A percentile compares a stretch with the other conserved stretches of the same genome.
phyloP scores from a whole-genome alignment of 2,888 invertebrate species.

The Drosophila acutilabella region DNA sequence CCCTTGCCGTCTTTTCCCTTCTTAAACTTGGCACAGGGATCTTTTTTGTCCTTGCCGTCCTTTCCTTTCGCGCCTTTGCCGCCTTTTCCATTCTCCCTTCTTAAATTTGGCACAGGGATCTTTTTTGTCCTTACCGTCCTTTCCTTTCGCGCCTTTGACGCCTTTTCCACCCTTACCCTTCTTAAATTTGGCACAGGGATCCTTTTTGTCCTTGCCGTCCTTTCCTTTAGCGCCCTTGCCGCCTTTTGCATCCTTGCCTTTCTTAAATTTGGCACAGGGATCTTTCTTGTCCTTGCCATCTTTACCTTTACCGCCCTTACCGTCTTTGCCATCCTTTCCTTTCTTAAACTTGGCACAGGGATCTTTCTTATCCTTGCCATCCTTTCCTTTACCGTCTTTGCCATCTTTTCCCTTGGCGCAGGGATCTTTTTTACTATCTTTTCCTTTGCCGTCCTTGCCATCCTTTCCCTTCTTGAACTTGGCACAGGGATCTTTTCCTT shows the following conservation, averaged over 20 bases:
- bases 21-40: constrained; percentile 29
- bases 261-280: constrained; percentile 28
- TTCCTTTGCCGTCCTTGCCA: neutral
- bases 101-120: constrained; percentile 21
- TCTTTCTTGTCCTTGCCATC: constrained; percentile 22
- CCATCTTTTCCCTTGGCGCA: neutral
- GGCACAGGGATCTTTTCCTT: too few species aligned
- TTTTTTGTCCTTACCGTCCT: too few species aligned
- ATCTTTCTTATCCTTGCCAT: constrained; percentile 18
- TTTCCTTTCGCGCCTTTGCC: neutral
- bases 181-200: constrained; percentile 26
- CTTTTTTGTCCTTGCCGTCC: constrained; percentile 32
- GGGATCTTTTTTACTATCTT: constrained; percentile 6
- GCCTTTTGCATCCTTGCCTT: neutral
- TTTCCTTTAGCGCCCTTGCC: constrained; percentile 9
- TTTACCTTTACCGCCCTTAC: constrained; percentile 3
- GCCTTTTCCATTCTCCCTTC: constrained; percentile 14
- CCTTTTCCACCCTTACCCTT: constrained; percentile 1
- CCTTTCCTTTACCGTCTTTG: constrained; percentile 5
- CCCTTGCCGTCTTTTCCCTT: constrained; percentile 12
- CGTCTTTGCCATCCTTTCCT: constrained; percentile 2
- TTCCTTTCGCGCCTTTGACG: constrained; percentile 12
- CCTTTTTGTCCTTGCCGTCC: constrained; percentile 7
- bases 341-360: constrained; percentile 15
- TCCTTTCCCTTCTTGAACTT: constrained; percentile 22